Evolutionary conservation across 2,113 vertebrate genomes (phyloP).

Genomic region (Tichodroma muraria): DNA sequence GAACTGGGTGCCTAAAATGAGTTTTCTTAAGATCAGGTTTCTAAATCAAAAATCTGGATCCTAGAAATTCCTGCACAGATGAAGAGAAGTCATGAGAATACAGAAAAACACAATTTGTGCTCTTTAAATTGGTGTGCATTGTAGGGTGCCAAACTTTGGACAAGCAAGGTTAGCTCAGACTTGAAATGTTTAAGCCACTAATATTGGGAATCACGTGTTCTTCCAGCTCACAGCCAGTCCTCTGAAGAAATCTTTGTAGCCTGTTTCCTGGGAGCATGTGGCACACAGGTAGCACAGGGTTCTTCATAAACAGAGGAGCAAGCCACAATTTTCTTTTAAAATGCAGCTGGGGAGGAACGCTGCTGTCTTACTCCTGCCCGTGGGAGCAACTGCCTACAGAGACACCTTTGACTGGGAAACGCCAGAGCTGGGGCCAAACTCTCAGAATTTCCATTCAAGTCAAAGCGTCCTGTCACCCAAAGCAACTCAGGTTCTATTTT

Average conservation of each 20-base stretch:
- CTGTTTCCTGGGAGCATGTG: background rate
- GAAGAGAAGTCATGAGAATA: background rate
- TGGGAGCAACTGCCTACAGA: background rate
- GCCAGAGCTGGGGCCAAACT: background rate
- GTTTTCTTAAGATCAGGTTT: background rate
- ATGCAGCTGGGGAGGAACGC: background rate
- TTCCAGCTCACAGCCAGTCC: background rate
- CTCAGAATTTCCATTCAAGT: background rate
- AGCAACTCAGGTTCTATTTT: background rate
- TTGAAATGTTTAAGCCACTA: background rate
- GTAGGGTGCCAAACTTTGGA: background rate
- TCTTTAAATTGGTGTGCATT: background rate
- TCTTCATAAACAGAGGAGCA: background rate
- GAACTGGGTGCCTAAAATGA: background rate
- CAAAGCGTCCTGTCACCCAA: background rate
- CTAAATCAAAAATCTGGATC: background rate
- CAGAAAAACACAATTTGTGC: background rate
- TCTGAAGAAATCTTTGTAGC: background rate
- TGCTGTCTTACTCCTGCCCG: background rate
- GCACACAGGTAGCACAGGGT: background rate
- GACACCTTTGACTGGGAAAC: background rate
- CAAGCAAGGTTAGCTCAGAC: background rate
- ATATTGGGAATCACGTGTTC: fast-evolving
- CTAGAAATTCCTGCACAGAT: background rate
- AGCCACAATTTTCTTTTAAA: background rate